Evolutionary conservation across 2,113 vertebrate species (phyloP).

Genomic region (Falcunculus frontatus): DNA sequence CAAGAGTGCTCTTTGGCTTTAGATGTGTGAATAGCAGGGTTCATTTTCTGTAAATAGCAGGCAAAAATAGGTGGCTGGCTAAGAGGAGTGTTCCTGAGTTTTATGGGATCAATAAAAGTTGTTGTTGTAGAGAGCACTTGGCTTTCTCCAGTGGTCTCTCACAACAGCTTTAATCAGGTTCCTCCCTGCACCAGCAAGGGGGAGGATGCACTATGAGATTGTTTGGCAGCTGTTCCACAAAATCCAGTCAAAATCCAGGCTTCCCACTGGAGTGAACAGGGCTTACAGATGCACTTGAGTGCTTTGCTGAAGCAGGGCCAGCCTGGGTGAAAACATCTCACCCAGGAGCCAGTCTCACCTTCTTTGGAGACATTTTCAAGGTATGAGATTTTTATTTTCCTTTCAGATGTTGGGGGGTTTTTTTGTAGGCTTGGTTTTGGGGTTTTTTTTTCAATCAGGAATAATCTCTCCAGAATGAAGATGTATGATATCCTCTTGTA

Average conservation of each 20-base stretch:
- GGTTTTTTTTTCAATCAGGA: not conserved
- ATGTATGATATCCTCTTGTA: not conserved
- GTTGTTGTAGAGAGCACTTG: constrained; percentile 12
- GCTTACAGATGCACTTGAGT: not conserved
- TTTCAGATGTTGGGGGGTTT: not conserved
- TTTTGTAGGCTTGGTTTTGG: not conserved
- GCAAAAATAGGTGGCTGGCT: constrained; percentile 20
- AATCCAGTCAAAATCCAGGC: not conserved
- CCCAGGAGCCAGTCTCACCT: not conserved
- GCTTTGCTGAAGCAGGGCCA: not conserved
- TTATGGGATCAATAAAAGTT: constrained; percentile 48
- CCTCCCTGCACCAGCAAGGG: not conserved
- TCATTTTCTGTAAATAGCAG: not conserved
- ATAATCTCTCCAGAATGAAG: not conserved
- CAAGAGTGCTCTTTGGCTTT: not conserved
- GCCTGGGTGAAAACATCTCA: not conserved
- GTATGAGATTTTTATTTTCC: not conserved
- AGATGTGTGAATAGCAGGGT: not conserved
- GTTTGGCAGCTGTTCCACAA: not conserved
- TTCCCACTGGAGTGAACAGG: not conserved
- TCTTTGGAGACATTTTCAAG: not conserved
- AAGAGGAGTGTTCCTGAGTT: constrained; percentile 5
- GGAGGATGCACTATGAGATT: not conserved
- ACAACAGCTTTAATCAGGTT: not conserved
- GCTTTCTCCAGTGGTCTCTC: not conserved